phyloP scores from a whole-genome alignment of 2,888 invertebrate genomes.

The Archips crataeganus region DNA sequence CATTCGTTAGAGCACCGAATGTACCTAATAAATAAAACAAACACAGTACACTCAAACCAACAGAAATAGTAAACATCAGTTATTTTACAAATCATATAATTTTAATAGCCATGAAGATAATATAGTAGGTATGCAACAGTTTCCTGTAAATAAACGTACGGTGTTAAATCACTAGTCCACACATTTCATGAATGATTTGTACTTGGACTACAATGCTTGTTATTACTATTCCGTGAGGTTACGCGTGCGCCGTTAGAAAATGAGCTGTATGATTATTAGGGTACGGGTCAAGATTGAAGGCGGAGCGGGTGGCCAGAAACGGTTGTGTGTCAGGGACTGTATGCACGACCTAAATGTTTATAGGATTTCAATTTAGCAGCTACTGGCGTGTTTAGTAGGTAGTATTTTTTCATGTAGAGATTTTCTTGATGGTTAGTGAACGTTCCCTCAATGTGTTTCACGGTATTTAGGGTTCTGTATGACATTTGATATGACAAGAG shows the following conservation, averaged over 20 bases:
- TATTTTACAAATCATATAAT: conserved; percentile 12
- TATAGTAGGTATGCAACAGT: conserved; percentile 47
- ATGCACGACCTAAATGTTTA: conserved; percentile 46
- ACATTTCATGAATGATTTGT: conserved; percentile 75
- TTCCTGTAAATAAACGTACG: conserved; percentile 54
- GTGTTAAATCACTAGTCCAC: conserved; percentile 54
- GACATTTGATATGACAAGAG: too few relatives aligned
- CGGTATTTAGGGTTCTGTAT: too few relatives aligned
- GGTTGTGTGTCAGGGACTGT: conserved; percentile 66
- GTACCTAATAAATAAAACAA: background rate
- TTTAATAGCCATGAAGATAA: conserved; percentile 36
- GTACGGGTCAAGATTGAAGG: conserved; percentile 15
- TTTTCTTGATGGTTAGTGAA: too few relatives aligned
- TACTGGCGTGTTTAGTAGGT: conserved; percentile 12
- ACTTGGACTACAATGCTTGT: conserved; percentile 63
- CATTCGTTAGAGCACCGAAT: too few relatives aligned
- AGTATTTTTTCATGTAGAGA: too few relatives aligned
- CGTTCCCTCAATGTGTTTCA: too few relatives aligned
- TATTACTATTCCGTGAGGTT: conserved; percentile 47
- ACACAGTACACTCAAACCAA: background rate
- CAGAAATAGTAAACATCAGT: conserved; percentile 11
- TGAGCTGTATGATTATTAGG: conserved; percentile 18
- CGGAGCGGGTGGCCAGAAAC: conserved; percentile 45
- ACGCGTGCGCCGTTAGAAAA: conserved; percentile 36
- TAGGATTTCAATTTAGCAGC: conserved; percentile 48